Conservation (phyloP, 2,888 invertebrate genomes). For the Heterodera filipjevi region DNA sequence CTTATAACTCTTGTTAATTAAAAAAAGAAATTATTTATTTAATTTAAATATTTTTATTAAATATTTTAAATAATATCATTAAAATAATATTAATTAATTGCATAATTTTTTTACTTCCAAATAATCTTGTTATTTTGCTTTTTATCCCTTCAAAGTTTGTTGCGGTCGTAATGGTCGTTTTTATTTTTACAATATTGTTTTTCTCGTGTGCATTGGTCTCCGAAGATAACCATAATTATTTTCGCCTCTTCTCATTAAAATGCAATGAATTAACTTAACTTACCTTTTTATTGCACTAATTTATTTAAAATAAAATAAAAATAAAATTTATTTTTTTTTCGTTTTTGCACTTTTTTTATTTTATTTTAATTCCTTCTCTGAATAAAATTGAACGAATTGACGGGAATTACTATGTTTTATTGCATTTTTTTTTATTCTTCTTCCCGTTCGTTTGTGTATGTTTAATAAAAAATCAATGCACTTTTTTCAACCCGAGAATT, state of each 20-base stretch:
- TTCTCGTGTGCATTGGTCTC: too few species aligned
- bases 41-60: not conserved
- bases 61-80: not conserved
- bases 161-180: not conserved
- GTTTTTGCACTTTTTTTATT: not conserved
- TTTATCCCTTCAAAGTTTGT: not conserved
- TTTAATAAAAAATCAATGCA: conserved; percentile 6
- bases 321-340: not conserved
- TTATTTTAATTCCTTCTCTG: not conserved
- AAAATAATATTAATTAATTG: too few species aligned
- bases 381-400: not conserved
- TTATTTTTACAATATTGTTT: too few species aligned
- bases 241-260: not conserved
- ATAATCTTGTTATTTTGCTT: too few species aligned
- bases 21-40: not conserved
- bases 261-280: not conserved
- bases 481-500: not conserved
- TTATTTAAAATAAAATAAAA: not conserved
- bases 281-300: not conserved
- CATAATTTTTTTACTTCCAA: not conserved
- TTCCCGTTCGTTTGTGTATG: not conserved
- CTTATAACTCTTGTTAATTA: too few species aligned
- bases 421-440: not conserved
- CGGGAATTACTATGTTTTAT: not conserved
- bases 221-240: not conserved